phyloP scores from a whole-genome alignment of 2,797 vertebrate species.

The Simalia tracyae region DNA sequence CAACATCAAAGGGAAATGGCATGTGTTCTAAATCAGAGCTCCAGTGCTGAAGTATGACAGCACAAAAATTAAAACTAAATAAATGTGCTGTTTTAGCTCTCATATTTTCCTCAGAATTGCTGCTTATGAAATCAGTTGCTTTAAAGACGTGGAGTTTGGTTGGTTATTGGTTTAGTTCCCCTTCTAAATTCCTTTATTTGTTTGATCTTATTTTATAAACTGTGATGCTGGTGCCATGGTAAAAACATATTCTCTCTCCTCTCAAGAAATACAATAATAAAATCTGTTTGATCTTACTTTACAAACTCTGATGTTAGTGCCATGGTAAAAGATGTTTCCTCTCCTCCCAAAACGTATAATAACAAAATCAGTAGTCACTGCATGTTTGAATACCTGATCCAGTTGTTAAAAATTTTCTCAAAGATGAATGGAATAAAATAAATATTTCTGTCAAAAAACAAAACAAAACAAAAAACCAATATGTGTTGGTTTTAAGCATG shows the following conservation, averaged over 20 bases:
- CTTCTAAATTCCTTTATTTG: constrained; percentile 57
- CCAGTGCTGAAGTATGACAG: constrained; percentile 76
- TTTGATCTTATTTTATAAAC: constrained; percentile 65
- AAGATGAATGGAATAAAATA: constrained; percentile 62
- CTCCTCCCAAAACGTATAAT: background rate
- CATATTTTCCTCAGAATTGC: constrained; percentile 65
- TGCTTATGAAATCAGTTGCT: constrained; percentile 56
- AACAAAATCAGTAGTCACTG: constrained; percentile 58
- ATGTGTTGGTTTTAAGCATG: background rate
- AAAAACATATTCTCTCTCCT: constrained; percentile 33
- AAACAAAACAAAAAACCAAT: constrained; percentile 17
- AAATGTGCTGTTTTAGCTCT: constrained; percentile 77
- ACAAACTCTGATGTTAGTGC: constrained; percentile 52
- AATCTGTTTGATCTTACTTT: constrained; percentile 64
- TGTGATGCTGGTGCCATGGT: constrained; percentile 54
- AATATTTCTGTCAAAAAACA: constrained; percentile 43
- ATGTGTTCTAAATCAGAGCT: constrained; percentile 81
- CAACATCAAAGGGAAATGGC: constrained; percentile 76
- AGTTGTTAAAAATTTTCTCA: constrained; percentile 64
- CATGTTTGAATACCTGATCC: constrained; percentile 72
- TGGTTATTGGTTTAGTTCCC: background rate
- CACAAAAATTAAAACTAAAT: constrained; percentile 80
- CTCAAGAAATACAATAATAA: background rate
- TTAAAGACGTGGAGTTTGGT: constrained; percentile 43
- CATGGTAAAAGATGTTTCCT: constrained; percentile 50